These are phyloP conservation scores for Mormyrus proboscirostris DNA, from an alignment of 2,797 vertebrate species.

Conservation along the genomic window DNA sequence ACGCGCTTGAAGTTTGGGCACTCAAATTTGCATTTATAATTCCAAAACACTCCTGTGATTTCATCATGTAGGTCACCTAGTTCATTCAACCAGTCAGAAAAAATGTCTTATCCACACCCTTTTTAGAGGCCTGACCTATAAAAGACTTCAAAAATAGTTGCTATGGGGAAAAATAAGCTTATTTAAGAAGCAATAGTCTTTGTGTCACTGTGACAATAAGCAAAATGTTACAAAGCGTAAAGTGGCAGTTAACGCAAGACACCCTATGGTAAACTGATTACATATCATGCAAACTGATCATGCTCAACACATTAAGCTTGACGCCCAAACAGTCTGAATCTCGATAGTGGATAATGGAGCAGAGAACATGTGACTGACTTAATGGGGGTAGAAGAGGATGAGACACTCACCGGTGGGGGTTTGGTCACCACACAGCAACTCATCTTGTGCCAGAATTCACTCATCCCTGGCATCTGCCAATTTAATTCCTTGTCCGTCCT, in stretches of 20 bases:
- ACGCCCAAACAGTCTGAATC: not conserved
- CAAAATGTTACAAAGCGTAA: not conserved
- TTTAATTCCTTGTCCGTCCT: slow-evolving; percentile 42
- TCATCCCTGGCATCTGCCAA: slow-evolving; percentile 61
- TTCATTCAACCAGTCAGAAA: slow-evolving; percentile 10
- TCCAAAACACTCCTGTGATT: slow-evolving; percentile 28
- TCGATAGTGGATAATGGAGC: not conserved
- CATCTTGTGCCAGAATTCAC: slow-evolving; percentile 92
- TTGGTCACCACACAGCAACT: slow-evolving; percentile 87
- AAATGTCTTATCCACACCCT: not conserved
- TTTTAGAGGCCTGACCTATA: not conserved
- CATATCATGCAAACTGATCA: not conserved
- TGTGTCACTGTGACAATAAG: not conserved
- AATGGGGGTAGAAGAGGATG: not conserved
- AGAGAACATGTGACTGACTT: not conserved
- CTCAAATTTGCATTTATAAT: slow-evolving; percentile 26
- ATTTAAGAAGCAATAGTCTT: not conserved
- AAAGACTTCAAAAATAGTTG: not conserved
- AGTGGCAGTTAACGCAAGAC: not conserved
- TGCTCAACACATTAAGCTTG: not conserved
- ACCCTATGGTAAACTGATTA: not conserved
- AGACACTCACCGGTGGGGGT: slow-evolving; percentile 74
- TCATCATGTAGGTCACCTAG: slow-evolving; percentile 31
- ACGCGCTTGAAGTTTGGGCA: slow-evolving; percentile 23
- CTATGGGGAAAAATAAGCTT: not conserved